A percentile compares a stretch with the other conserved stretches of the same genome.
Conservation (phyloP, 2,888 invertebrate species). For the Pheosia tremula region DNA sequence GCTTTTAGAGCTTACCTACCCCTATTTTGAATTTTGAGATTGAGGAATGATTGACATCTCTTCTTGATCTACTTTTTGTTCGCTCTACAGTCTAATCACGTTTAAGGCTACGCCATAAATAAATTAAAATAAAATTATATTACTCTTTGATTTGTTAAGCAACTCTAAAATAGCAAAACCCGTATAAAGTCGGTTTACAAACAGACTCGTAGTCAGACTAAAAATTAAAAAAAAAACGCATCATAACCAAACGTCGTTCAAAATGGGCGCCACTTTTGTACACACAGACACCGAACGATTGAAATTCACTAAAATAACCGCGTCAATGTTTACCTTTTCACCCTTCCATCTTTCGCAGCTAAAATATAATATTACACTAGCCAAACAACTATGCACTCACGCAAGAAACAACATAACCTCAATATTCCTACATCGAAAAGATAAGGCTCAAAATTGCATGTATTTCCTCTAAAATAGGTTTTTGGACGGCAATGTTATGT, state of each 20-base stretch:
- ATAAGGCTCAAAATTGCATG: constrained; percentile 54
- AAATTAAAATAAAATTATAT: background rate
- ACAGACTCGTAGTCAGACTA: constrained; percentile 25
- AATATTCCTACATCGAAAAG: constrained; percentile 17
- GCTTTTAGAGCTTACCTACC: too few relatives aligned
- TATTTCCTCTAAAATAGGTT: constrained; percentile 48
- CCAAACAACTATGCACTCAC: constrained; percentile 2
- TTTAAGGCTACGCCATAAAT: too few relatives aligned
- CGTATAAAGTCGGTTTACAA: constrained; percentile 20
- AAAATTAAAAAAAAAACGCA: constrained; percentile 48
- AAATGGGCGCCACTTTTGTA: constrained; percentile 77
- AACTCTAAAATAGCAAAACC: background rate
- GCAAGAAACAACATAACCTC: constrained; percentile 22
- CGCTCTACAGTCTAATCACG: too few relatives aligned
- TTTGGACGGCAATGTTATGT: constrained; percentile 49
- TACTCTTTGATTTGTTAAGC: background rate
- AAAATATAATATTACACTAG: constrained; percentile 78
- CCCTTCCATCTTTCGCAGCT: constrained; percentile 79
- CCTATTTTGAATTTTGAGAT: too few relatives aligned
- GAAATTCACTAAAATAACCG: constrained; percentile 81
- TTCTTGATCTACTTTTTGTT: too few relatives aligned
- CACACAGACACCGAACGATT: constrained; percentile 69
- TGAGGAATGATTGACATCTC: too few relatives aligned
- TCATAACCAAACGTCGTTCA: constrained; percentile 75
- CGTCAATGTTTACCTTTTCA: constrained; percentile 79